These are phyloP conservation scores for Ditylenchus weischeri DNA, from an alignment of 2,888 invertebrate species.

Conservation along the genomic window DNA sequence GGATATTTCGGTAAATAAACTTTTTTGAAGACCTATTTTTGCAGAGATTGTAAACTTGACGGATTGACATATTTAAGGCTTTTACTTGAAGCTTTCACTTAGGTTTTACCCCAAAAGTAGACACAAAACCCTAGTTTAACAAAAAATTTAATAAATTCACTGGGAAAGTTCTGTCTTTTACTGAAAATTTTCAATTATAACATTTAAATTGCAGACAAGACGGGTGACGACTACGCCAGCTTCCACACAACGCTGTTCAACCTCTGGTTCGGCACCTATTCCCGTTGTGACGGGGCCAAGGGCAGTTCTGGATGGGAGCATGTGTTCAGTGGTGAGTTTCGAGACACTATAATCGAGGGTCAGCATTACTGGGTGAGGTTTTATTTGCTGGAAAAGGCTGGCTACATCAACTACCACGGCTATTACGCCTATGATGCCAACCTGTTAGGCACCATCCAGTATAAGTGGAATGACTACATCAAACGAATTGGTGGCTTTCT, in stretches of 20 bases:
- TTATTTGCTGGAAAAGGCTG: conserved; percentile 52
- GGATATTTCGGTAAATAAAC: no score
- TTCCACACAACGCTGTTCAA: conserved; percentile 46
- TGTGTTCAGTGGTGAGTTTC: conserved; percentile 56
- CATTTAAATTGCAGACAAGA: conserved; percentile 28
- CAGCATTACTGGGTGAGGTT: conserved; percentile 58
- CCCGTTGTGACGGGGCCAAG: conserved; percentile 45
- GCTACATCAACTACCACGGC: conserved; percentile 54
- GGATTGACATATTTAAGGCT: neutral
- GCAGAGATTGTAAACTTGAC: conserved; percentile 4
- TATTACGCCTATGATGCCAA: conserved; percentile 48
- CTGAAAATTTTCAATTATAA: no score
- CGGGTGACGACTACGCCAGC: conserved; percentile 32
- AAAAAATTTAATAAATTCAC: no score
- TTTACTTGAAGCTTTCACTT: no score
- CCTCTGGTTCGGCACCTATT: conserved; percentile 55
- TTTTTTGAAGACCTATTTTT: neutral
- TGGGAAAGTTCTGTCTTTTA: no score
- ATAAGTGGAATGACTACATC: conserved; percentile 46
- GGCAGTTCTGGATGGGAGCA: conserved; percentile 57
- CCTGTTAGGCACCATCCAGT: conserved; percentile 56
- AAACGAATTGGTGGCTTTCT: conserved; percentile 56
- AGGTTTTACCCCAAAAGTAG: no score
- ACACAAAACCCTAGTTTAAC: no score
- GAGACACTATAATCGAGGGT: conserved; percentile 44